Evolutionary conservation across 1,140 invertebrate genomes (phyloP).

Genomic region (Drosophila hydei): DNA sequence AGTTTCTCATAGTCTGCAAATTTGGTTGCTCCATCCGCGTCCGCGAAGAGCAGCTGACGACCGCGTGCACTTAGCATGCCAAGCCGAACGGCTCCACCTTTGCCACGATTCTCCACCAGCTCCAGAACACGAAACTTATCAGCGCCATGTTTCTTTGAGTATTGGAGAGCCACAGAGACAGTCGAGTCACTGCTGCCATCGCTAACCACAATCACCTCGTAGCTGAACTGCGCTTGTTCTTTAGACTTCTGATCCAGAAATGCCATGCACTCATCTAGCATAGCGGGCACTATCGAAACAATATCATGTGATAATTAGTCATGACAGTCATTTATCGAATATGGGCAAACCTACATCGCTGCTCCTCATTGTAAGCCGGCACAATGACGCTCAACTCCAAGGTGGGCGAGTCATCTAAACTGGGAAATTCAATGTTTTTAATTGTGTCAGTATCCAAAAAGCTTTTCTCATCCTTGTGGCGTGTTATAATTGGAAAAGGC

Average conservation of each 20-base stretch:
- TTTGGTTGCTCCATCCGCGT: slow-evolving; percentile 99
- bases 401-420: slow-evolving; percentile 88
- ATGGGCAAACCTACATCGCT: slow-evolving; percentile 89
- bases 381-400: slow-evolving; percentile 94
- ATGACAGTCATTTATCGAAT: slow-evolving; percentile 15
- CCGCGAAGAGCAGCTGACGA: slow-evolving; percentile 96
- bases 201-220: slow-evolving; percentile 98
- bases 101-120: slow-evolving; percentile 95
- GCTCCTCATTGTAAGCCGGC: slow-evolving; percentile 98
- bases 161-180: slow-evolving; percentile 90
- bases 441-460: slow-evolving; percentile 88
- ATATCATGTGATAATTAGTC: slow-evolving; percentile 55
- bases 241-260: slow-evolving; percentile 90
- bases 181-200: slow-evolving; percentile 97
- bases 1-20: slow-evolving; percentile 96
- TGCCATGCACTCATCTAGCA: slow-evolving; percentile 95
- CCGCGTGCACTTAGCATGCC: slow-evolving; percentile 96
- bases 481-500: slow-evolving; percentile 88
- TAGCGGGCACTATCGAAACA: slow-evolving; percentile 89
- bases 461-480: slow-evolving; percentile 90
- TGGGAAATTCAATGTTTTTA: slow-evolving; percentile 88
- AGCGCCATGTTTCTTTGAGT: slow-evolving; percentile 89
- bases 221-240: slow-evolving; percentile 87
- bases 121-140: slow-evolving; percentile 94
- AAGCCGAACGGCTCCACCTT: slow-evolving; percentile 97